phyloP scores from a whole-genome alignment of 2,113 vertebrate genomes.

The Jaculus jaculus region DNA sequence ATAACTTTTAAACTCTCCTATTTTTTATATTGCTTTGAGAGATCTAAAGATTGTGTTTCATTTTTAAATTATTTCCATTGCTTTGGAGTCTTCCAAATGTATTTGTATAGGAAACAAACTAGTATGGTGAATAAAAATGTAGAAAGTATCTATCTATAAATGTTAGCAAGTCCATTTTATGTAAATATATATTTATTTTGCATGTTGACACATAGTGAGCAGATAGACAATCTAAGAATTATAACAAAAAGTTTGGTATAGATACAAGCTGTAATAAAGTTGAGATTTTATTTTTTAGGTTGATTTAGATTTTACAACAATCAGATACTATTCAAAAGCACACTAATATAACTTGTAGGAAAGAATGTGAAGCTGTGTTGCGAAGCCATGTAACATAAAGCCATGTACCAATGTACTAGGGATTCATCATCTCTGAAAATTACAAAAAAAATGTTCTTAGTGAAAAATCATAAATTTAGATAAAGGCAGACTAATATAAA shows the following conservation, averaged over 20 bases:
- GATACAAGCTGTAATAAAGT: background rate
- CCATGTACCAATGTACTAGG: background rate
- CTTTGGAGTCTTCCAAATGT: background rate
- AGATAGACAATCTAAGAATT: background rate
- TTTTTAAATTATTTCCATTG: constrained; percentile 3
- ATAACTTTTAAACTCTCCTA: background rate
- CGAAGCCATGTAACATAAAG: background rate
- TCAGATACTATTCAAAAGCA: constrained; percentile 14
- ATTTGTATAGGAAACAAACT: background rate
- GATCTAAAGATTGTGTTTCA: background rate
- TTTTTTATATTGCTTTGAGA: background rate
- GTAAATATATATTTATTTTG: background rate
- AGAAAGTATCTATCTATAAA: background rate
- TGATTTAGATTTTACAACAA: too few relatives aligned
- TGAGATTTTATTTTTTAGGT: too few relatives aligned
- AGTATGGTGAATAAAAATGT: background rate
- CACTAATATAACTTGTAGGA: background rate
- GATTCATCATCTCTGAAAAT: background rate
- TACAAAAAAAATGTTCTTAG: too few relatives aligned
- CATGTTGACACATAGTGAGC: background rate
- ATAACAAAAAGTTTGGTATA: background rate
- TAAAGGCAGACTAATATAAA: background rate
- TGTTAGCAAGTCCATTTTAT: background rate
- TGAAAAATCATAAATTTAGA: background rate
- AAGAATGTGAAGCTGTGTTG: background rate